A percentile compares a stretch with the other conserved stretches of the same genome.
Evolutionary conservation across 2,797 vertebrate genomes (phyloP).

Genomic region (Gallinago nigripennis): DNA sequence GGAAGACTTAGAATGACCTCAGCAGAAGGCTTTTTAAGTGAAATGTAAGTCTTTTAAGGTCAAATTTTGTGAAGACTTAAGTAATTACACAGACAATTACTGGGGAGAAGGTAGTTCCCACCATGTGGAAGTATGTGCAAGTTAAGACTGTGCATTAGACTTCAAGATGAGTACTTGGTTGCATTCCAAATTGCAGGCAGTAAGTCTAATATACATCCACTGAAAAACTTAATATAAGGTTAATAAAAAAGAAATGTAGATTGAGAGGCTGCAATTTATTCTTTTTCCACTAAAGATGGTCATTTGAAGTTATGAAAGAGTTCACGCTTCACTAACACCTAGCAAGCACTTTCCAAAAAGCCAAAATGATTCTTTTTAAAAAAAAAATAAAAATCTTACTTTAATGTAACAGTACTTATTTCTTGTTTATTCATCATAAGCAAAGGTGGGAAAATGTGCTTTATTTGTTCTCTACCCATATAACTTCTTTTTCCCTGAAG

Average conservation of each 20-base stretch:
- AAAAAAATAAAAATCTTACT: not conserved
- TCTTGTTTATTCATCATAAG: not conserved
- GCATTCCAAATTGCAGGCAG: not conserved
- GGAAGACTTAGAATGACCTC: not conserved
- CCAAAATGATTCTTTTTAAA: not conserved
- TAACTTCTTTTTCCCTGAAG: not conserved
- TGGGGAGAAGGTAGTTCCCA: not conserved
- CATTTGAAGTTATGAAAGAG: not conserved
- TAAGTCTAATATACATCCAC: not conserved
- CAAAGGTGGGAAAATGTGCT: not conserved
- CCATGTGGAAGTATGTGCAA: not conserved
- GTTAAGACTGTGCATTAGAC: not conserved
- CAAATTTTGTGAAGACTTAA: not conserved
- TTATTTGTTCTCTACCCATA: not conserved
- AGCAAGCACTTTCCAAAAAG: not conserved
- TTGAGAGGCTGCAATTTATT: not conserved
- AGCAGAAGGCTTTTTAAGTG: not conserved
- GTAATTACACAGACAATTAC: not conserved
- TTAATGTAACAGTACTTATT: not conserved
- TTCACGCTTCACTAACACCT: not conserved
- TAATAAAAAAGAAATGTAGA: not conserved
- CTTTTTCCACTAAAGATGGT: not conserved
- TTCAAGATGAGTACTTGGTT: not conserved
- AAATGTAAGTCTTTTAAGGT: not conserved
- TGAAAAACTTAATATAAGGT: not conserved